Percentiles rank a stretch among this genome's conserved stretches.
Conservation (phyloP, 2,888 invertebrate genomes). For the Hyppa rectilinea region DNA sequence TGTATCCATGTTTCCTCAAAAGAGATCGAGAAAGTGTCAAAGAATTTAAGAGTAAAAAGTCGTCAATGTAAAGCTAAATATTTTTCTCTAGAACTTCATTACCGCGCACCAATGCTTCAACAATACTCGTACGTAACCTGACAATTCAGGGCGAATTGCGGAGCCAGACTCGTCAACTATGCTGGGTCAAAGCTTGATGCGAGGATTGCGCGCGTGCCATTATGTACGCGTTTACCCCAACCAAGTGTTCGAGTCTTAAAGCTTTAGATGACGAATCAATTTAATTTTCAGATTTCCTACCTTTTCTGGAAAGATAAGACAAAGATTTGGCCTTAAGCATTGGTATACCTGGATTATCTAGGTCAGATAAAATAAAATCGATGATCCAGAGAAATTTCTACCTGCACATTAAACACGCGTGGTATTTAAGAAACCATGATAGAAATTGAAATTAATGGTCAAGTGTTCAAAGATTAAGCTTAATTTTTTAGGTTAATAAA, state of each 20-base stretch:
- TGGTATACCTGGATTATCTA: not conserved
- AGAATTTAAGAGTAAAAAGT: slow-evolving; percentile 8
- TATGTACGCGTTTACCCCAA: slow-evolving; percentile 30
- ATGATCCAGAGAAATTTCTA: too few species aligned
- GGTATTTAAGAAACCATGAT: not conserved
- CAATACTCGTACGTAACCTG: slow-evolving; percentile 63
- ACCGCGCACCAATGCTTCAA: slow-evolving; percentile 44
- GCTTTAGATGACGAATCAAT: not conserved
- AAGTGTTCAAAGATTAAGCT: too few species aligned
- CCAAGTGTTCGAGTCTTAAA: slow-evolving; percentile 9
- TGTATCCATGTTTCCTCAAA: slow-evolving; percentile 17
- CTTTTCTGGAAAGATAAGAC: not conserved
- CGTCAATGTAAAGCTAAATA: slow-evolving; percentile 1
- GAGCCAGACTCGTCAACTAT: slow-evolving; percentile 63
- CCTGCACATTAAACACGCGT: not conserved
- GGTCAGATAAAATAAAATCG: not conserved
- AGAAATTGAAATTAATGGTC: not conserved
- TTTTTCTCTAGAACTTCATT: slow-evolving; percentile 46
- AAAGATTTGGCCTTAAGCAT: not conserved
- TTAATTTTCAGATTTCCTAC: slow-evolving; percentile 4
- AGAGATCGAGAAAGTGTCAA: slow-evolving; percentile 12
- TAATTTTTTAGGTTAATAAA: not conserved
- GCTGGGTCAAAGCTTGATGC: slow-evolving; percentile 67
- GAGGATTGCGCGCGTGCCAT: slow-evolving; percentile 72
- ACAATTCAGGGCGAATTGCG: slow-evolving; percentile 73